A percentile compares a stretch with the other conserved stretches of the same genome.
phyloP scores from a whole-genome alignment of 2,797 vertebrate genomes.

The Octomys mimax region DNA sequence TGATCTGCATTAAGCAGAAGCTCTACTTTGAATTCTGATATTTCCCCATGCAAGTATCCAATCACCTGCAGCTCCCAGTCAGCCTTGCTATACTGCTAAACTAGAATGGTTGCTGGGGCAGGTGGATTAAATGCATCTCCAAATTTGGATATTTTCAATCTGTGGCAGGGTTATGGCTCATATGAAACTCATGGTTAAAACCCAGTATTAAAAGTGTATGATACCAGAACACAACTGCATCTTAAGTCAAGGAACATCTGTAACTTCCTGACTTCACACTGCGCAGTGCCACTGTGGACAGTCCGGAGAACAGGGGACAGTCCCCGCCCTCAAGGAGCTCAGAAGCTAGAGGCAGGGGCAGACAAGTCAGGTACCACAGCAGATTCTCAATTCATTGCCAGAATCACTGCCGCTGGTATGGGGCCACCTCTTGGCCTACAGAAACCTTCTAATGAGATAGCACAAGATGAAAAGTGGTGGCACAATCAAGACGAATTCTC shows the following conservation, averaged over 20 bases:
- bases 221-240: neutral
- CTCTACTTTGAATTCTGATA: neutral
- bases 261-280: neutral
- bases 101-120: neutral
- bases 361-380: neutral
- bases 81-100: neutral
- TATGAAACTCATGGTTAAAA: neutral
- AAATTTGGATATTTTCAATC: neutral
- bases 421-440: neutral
- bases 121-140: neutral
- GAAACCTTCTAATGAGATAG: slow-evolving; percentile 4
- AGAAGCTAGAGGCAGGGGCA: neutral
- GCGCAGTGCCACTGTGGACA: neutral
- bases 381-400: neutral
- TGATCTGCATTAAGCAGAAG: neutral
- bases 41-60: neutral
- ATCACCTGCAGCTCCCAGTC: neutral
- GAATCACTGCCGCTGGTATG: neutral
- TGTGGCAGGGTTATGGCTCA: neutral
- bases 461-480: neutral
- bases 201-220: neutral
- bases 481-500: neutral
- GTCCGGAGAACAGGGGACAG: neutral
- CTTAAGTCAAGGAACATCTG: neutral
- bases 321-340: neutral